phyloP scores from a whole-genome alignment of 2,113 vertebrate genomes.

The Laticauda laticaudata region DNA sequence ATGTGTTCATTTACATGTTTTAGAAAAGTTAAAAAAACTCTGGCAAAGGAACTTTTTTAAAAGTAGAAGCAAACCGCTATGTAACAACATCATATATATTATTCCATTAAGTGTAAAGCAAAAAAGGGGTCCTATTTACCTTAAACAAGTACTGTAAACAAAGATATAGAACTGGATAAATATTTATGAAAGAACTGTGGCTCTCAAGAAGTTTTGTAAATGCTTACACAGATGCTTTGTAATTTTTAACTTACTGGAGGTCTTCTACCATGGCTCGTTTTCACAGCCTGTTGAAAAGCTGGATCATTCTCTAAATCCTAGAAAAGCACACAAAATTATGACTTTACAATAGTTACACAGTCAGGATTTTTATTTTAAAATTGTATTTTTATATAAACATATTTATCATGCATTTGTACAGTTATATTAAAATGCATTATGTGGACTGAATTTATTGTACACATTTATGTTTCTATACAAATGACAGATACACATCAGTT shows the following conservation, averaged over 20 bases:
- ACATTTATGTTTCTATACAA: background rate
- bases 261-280: constrained; percentile 92
- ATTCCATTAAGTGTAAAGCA: background rate
- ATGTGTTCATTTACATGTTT: background rate
- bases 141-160: background rate
- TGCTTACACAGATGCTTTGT: constrained; percentile 3
- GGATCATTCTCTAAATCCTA: constrained; percentile 93
- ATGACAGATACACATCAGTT: background rate
- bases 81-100: background rate
- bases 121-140: background rate
- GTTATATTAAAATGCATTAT: background rate
- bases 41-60: background rate
- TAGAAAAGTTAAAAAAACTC: background rate
- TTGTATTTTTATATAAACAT: background rate
- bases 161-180: background rate
- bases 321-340: constrained; percentile 28
- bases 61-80: background rate
- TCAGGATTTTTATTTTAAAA: background rate
- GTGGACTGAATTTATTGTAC: background rate
- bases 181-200: background rate
- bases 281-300: constrained; percentile 90
- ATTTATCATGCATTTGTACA: background rate
- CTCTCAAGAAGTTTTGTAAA: background rate
- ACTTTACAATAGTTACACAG: background rate
- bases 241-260: constrained; percentile 79